Conservation (phyloP, 2,888 invertebrate species). For the Drosophila suboccidentalis region DNA sequence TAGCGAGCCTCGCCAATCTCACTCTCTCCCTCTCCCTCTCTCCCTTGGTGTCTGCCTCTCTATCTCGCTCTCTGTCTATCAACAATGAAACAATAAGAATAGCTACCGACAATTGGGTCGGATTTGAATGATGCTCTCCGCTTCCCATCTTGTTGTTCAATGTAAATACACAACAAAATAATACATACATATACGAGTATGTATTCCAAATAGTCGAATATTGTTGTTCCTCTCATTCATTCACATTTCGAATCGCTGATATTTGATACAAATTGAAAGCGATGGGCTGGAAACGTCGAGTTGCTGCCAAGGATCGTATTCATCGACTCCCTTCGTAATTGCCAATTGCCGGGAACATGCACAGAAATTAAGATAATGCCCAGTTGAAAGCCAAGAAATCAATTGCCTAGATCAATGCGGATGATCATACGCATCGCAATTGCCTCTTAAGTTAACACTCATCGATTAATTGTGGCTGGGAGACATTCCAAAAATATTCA, state of each 20-base stretch:
- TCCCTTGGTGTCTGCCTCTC: not conserved
- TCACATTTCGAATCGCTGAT: conserved; percentile 1
- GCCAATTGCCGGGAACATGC: conserved; percentile 36
- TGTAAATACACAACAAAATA: conserved; percentile 23
- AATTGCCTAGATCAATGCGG: conserved; percentile 21
- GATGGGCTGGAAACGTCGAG: conserved; percentile 77
- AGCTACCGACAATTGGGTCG: conserved; percentile 12
- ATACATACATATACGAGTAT: not conserved
- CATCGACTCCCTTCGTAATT: conserved; percentile 14
- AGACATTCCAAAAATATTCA: too few species aligned
- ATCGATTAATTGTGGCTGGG: not conserved
- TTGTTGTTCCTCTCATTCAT: not conserved
- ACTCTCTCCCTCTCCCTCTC: not conserved
- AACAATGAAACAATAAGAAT: not conserved
- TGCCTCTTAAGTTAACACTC: not conserved
- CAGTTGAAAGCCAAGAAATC: conserved; percentile 32
- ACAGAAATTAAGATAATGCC: conserved; percentile 7
- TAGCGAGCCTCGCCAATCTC: conserved; percentile 60
- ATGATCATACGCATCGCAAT: not conserved
- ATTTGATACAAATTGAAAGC: conserved; percentile 78
- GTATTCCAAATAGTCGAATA: not conserved
- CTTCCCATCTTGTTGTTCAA: not conserved
- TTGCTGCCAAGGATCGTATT: conserved; percentile 35
- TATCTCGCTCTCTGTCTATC: not conserved
- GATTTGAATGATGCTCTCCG: conserved; percentile 3